Conservation (phyloP, 1,140 invertebrate genomes). For the Spodoptera litura region DNA sequence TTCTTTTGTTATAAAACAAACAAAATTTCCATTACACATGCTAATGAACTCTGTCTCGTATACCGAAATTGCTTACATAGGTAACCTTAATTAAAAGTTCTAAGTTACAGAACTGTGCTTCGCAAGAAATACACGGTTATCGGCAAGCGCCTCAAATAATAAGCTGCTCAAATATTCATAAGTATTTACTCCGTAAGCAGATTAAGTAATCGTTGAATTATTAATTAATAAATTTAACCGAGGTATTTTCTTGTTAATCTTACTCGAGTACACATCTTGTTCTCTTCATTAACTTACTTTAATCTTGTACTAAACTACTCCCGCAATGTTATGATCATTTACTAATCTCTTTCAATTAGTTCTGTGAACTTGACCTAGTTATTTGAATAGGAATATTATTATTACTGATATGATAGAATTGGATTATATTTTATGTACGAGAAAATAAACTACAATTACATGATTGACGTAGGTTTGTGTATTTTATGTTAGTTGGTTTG, state of each 20-base stretch:
- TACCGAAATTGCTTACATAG: background rate
- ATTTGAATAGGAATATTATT: too few relatives aligned
- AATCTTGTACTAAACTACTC: background rate
- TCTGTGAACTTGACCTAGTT: too few relatives aligned
- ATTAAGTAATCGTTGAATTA: constrained; percentile 31
- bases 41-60: background rate
- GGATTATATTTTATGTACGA: too few relatives aligned
- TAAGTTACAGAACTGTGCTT: constrained; percentile 1
- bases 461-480: too few relatives aligned
- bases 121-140: constrained; percentile 8
- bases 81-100: constrained; percentile 13
- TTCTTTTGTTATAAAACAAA: background rate
- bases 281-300: background rate
- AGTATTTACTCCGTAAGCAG: background rate
- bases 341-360: too few relatives aligned
- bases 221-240: constrained; percentile 1
- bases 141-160: background rate
- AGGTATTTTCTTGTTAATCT: background rate
- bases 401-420: too few relatives aligned
- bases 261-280: background rate
- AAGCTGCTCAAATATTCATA: constrained; percentile 19
- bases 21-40: background rate
- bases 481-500: too few relatives aligned
- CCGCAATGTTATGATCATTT: too few relatives aligned
- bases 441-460: too few relatives aligned